These are phyloP conservation scores for Cyrtonyx montezumae DNA, from an alignment of 2,113 vertebrate species.

Conservation along the genomic window DNA sequence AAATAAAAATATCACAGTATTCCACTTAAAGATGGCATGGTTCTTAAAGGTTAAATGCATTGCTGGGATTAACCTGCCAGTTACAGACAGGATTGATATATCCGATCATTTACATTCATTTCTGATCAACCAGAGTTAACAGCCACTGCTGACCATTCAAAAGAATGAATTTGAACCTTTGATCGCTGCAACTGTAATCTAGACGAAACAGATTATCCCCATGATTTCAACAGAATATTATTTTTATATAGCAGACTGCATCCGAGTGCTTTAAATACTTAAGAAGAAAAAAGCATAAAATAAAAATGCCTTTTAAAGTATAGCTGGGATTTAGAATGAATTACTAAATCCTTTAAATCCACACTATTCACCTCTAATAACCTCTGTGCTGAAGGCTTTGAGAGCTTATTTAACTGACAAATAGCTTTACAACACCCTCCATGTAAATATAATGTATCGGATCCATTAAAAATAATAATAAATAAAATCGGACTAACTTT, in stretches of 20 bases:
- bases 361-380: slow-evolving; percentile 68
- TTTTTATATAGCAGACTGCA: slow-evolving; percentile 17
- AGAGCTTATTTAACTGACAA: slow-evolving; percentile 36
- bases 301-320: slow-evolving; percentile 36
- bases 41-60: neutral
- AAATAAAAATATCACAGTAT: neutral
- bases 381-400: slow-evolving; percentile 33
- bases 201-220: slow-evolving; percentile 34
- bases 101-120: neutral
- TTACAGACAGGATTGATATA: neutral
- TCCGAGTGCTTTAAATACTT: slow-evolving; percentile 9
- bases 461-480: neutral
- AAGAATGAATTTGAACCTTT: neutral
- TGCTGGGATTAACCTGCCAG: neutral
- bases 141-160: neutral
- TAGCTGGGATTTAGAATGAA: slow-evolving; percentile 60
- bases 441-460: slow-evolving; percentile 40
- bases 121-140: neutral
- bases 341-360: slow-evolving; percentile 69
- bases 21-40: neutral
- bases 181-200: slow-evolving; percentile 14
- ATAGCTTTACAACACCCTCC: slow-evolving; percentile 27
- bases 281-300: neutral
- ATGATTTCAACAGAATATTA: neutral
- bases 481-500: neutral